Conservation (phyloP, 2,113 vertebrate genomes). For the Lampris incognitus region DNA sequence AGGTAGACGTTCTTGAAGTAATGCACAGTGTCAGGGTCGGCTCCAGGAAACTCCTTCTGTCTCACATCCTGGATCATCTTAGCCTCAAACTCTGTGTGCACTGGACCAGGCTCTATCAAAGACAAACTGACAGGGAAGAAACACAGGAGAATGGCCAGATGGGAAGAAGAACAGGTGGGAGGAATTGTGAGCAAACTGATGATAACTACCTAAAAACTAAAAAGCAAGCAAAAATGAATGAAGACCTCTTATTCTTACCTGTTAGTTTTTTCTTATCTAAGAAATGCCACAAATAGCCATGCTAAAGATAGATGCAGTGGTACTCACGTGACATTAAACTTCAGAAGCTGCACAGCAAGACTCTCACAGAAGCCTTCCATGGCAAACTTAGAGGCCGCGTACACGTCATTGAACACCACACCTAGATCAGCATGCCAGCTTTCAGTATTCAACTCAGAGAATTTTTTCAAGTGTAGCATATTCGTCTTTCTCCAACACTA, state of each 20-base stretch:
- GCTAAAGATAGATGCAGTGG: background rate
- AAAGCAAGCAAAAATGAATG: too few relatives aligned
- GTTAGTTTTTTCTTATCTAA: too few relatives aligned
- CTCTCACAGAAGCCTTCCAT: slow-evolving; percentile 84
- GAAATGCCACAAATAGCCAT: background rate
- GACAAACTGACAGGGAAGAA: slow-evolving; percentile 70
- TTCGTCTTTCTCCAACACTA: background rate
- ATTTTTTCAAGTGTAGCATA: background rate
- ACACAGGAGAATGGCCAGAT: background rate
- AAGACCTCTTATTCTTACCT: too few relatives aligned
- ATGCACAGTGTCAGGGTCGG: slow-evolving; percentile 74
- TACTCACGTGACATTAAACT: slow-evolving; percentile 82
- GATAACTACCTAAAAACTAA: background rate
- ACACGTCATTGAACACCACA: slow-evolving; percentile 81
- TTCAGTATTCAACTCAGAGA: background rate
- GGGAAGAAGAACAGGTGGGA: background rate
- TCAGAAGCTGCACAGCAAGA: slow-evolving; percentile 77
- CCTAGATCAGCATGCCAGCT: slow-evolving; percentile 52
- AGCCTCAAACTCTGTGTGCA: slow-evolving; percentile 83
- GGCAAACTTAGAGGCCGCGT: slow-evolving; percentile 83
- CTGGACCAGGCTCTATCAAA: slow-evolving; percentile 83
- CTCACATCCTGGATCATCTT: slow-evolving; percentile 82
- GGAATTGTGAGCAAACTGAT: background rate
- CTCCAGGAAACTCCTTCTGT: slow-evolving; percentile 73
- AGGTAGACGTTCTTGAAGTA: slow-evolving; percentile 85